Conservation (phyloP, 30 jellyfish, hydroid and myxozoan genomes). For the Hydractinia echinata region DNA sequence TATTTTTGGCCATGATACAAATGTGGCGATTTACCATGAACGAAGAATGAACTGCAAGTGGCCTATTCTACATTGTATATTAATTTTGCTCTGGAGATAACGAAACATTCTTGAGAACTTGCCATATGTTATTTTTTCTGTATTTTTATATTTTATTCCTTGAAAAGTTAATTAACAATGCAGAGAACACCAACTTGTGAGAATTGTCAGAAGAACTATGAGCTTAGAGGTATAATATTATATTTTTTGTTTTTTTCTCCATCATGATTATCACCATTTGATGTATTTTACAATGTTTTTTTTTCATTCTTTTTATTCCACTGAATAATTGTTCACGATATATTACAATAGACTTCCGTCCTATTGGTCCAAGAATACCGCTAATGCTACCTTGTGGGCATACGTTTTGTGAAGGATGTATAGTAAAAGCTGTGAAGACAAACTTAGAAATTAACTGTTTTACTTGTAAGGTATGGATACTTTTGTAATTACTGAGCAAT, state of each 20-base stretch:
- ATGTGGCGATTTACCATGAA: too few relatives aligned
- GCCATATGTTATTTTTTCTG: too few relatives aligned
- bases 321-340: neutral
- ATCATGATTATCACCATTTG: neutral
- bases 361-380: slow-evolving; percentile 80
- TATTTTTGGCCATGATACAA: too few relatives aligned
- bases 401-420: slow-evolving; percentile 86
- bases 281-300: neutral
- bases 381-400: slow-evolving; percentile 82
- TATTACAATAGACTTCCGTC: slow-evolving; percentile 46
- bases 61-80: too few relatives aligned
- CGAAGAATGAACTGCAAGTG: too few relatives aligned
- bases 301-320: neutral
- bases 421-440: slow-evolving; percentile 35
- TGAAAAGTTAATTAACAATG: slow-evolving; percentile 18
- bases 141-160: too few relatives aligned
- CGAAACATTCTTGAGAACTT: too few relatives aligned
- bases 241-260: neutral
- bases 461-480: slow-evolving; percentile 56
- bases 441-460: slow-evolving; percentile 43
- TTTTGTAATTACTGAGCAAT: neutral
- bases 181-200: slow-evolving; percentile 86
- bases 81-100: too few relatives aligned
- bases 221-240: slow-evolving; percentile 43
- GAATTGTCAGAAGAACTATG: slow-evolving; percentile 48